Evolutionary conservation across 2,888 invertebrate species (phyloP).

Genomic region (Hyles lineata): DNA sequence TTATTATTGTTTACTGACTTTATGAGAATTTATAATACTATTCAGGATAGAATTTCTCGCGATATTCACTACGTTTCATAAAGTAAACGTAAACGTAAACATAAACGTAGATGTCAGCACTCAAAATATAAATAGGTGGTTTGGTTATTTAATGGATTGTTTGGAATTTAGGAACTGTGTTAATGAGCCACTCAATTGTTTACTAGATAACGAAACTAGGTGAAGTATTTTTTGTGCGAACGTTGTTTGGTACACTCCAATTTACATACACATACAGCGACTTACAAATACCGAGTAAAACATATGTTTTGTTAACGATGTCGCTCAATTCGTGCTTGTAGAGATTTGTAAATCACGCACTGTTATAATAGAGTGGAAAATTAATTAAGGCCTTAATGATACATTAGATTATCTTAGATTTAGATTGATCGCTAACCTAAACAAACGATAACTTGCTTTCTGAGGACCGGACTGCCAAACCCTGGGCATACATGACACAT

Average conservation of each 20-base stretch:
- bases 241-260: neutral
- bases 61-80: no score
- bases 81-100: no score
- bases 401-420: neutral
- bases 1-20: no score
- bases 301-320: neutral
- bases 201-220: slow-evolving; percentile 2
- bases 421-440: neutral
- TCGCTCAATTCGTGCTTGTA: neutral
- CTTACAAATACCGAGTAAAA: neutral
- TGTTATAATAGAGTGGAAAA: neutral
- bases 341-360: neutral
- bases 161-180: slow-evolving; percentile 1
- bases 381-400: neutral
- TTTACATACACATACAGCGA: neutral
- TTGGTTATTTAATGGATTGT: slow-evolving; percentile 1
- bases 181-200: slow-evolving; percentile 6
- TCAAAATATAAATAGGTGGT: neutral
- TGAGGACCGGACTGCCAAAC: no score
- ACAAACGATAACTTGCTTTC: neutral
- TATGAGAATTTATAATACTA: no score
- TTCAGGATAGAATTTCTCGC: no score
- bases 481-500: no score
- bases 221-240: slow-evolving; percentile 6
- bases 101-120: neutral